These are phyloP conservation scores for Gastrophryne carolinensis DNA, from an alignment of 2,797 vertebrate species.

Conservation along the genomic window DNA sequence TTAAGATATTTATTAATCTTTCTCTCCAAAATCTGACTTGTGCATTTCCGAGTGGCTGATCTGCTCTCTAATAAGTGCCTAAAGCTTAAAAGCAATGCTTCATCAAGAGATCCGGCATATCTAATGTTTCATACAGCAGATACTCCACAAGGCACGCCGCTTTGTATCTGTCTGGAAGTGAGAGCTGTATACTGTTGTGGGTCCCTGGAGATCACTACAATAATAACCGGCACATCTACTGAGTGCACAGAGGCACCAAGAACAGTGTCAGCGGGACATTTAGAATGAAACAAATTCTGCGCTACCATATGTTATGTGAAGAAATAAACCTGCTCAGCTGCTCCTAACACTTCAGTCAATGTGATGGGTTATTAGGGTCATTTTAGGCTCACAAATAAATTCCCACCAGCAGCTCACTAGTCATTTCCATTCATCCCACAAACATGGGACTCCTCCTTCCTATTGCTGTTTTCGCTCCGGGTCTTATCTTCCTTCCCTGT, in stretches of 20 bases:
- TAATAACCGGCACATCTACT: not conserved
- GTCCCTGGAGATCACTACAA: not conserved
- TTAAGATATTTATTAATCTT: no score
- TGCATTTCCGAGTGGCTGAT: no score
- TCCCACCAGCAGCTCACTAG: not conserved
- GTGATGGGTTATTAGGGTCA: not conserved
- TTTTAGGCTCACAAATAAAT: not conserved
- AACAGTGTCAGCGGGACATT: not conserved
- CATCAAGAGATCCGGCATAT: no score
- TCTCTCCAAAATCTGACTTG: no score
- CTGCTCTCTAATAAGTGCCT: no score
- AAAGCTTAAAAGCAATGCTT: no score
- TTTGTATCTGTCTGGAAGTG: not conserved
- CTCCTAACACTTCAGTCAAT: not conserved
- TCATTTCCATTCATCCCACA: conserved; percentile 4
- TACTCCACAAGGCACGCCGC: not conserved
- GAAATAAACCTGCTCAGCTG: not conserved
- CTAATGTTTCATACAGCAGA: no score
- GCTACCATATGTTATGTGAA: not conserved
- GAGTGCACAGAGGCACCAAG: not conserved
- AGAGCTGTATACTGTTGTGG: not conserved
- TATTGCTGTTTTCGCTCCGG: not conserved
- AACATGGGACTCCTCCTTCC: not conserved
- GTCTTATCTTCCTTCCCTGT: conserved; percentile 17
- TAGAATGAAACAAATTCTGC: not conserved